Conservation (phyloP, 2,113 vertebrate species). For the Trochalopteron elliotii region DNA sequence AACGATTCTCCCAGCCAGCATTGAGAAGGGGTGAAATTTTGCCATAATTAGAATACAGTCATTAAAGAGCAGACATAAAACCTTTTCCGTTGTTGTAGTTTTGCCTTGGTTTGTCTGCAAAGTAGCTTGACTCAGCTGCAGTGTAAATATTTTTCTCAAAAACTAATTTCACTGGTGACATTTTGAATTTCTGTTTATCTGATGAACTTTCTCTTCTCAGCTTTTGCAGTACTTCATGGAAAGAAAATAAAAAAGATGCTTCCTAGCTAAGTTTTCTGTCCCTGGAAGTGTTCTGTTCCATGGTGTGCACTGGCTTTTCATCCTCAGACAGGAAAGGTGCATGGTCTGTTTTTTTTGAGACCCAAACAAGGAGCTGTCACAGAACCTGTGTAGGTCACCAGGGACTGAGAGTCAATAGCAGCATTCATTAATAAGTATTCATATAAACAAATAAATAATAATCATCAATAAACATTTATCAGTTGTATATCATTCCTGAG, state of each 20-base stretch:
- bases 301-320: background rate
- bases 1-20: background rate
- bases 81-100: background rate
- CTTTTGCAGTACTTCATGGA: background rate
- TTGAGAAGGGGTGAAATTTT: constrained; percentile 6
- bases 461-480: background rate
- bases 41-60: background rate
- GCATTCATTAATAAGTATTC: background rate
- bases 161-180: background rate
- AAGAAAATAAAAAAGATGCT: background rate
- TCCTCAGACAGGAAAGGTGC: background rate
- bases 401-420: background rate
- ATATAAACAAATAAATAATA: background rate
- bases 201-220: background rate
- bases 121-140: background rate
- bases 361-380: background rate
- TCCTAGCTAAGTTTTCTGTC: background rate
- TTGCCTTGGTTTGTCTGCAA: background rate
- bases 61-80: constrained; percentile 10
- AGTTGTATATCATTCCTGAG: background rate
- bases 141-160: constrained; percentile 39
- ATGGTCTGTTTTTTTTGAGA: background rate
- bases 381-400: background rate
- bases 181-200: constrained; percentile 9
- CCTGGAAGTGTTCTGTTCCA: background rate